These are phyloP conservation scores for Sebastes flavidus DNA, from an alignment of 2,797 vertebrate genomes.

Conservation along the genomic window DNA sequence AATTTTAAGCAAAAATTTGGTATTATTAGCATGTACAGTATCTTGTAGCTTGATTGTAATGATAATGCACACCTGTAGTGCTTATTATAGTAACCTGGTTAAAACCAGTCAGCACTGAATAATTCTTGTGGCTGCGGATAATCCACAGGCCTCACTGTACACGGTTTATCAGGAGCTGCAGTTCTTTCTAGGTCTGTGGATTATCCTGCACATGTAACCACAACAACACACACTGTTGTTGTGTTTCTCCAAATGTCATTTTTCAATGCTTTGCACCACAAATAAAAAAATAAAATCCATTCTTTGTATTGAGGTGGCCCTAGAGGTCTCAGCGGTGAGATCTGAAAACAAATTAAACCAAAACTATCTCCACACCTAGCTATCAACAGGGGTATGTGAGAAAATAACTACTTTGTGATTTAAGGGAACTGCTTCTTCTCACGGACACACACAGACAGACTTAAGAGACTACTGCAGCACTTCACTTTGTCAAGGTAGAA, in stretches of 20 bases:
- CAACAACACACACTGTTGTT: neutral
- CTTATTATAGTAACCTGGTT: neutral
- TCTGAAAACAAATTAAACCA: neutral
- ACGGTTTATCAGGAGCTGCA: neutral
- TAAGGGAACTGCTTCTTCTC: neutral
- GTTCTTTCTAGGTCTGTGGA: neutral
- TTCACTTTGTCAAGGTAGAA: neutral
- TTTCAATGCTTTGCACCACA: neutral
- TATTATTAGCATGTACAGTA: neutral
- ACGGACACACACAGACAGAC: neutral
- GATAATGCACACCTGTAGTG: neutral
- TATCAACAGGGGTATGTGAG: neutral
- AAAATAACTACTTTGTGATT: neutral
- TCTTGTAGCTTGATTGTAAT: neutral
- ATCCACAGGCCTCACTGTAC: neutral
- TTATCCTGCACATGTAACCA: slow-evolving; percentile 1
- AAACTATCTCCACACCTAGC: neutral
- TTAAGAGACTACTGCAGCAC: neutral
- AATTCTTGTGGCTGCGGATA: neutral
- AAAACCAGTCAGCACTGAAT: neutral
- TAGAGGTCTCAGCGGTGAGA: neutral
- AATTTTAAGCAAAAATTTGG: neutral
- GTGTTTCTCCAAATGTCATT: neutral
- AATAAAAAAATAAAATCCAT: neutral
- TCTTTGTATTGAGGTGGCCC: neutral